Evolutionary conservation across 2,797 vertebrate species (phyloP), one percentile per base, ranked within the genome.

Genomic region (Microctenopoma lineatum): DNA sequence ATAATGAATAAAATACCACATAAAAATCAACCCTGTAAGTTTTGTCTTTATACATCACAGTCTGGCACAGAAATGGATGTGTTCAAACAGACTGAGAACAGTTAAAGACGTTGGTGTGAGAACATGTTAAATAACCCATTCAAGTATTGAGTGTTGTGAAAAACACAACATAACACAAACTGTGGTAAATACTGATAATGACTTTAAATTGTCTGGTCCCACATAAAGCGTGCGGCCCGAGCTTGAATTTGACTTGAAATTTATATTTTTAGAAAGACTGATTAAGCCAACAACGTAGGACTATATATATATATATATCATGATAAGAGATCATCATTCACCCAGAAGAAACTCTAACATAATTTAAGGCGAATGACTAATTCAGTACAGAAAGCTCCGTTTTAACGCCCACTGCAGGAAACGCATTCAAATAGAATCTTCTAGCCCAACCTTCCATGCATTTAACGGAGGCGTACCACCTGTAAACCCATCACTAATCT

Each of bases 1-100:
- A 32, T 36, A 38, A 9, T 7, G 2, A 58, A 41, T 4, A 18
- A 7, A 61, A 61, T 7, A 39, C 4, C 5, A 42, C 12, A 44
- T 13, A 2, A 45, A 25, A 48, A 61, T 69, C 4, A 45, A 48
- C 2, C 6, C 13, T 12, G n/a, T 16, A 12, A 1, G 16, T 42
- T 90, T 85, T 59, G 47, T 38, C 47, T 59, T 63, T 12, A 62
- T 42, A 41, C 44, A 78, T 58, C 26, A 21, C 15, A 52, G 51
- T 70, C 15, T 18, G 44, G 44, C 16, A 66, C 59, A 66, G 34
- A 55, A 15, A 73, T 16, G 38, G 58, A 58, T 53, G 18, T 27
- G 10, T 5, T 25, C 7, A 7, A 5, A 29, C 3, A 29, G 4
- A n/a, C 0, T 61, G 25, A 68, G 32, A 70, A 7, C 18, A 38